Evolutionary conservation across 2,113 vertebrate species (phyloP), one percentile per base, ranked within the genome.

Genomic region (Carassius carassius): DNA sequence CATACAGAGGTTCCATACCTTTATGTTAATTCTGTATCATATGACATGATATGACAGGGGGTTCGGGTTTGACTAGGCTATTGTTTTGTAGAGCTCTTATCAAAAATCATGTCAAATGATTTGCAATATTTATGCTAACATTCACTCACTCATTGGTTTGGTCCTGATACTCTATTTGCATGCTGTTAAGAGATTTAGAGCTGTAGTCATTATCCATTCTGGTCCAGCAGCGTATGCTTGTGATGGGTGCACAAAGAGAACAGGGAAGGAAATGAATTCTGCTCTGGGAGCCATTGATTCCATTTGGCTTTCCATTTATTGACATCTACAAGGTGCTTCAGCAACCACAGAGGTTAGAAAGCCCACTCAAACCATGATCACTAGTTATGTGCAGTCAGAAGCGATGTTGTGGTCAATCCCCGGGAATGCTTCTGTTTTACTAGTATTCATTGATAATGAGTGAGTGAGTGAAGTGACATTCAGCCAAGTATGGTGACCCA

Each of bases 181-280:
- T 76, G 73, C 14, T 14, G 47, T 63, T 63, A 14, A 13, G 62
- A 63, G 62, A 12, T 29, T 8, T 29, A 29, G 25, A 76, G 73
- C 73, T 54, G 25, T 51, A 54, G 74, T 54, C 9, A 78, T 78
- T 62, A 78, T 23, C 13, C 6, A 78, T 78, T 78, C 76, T 13
- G 35, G 12, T 78, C 76, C 62, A 32, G 76, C 76, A 60, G 23
- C 51, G 51, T 58, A n/a, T 77, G 76, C 32, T n/a, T 77, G 60
- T 60, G 76, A 78, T 41, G 75, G 75, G 29, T 56, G 76, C 19
- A n/a, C 0, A 54, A 17, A 14, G 32, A 78, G 54, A 78, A 60
- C 76, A n/a, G 75, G 32, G 54, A 21, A 58, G 76, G 76, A 78
- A 77, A 78, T 78, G 54, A 60, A 23, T 78, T 78, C 54, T 60